A percentile compares a stretch with the other conserved stretches of the same genome.
Evolutionary conservation across 2,797 vertebrate genomes (phyloP).

Genomic region (Pelochelys cantorii): DNA sequence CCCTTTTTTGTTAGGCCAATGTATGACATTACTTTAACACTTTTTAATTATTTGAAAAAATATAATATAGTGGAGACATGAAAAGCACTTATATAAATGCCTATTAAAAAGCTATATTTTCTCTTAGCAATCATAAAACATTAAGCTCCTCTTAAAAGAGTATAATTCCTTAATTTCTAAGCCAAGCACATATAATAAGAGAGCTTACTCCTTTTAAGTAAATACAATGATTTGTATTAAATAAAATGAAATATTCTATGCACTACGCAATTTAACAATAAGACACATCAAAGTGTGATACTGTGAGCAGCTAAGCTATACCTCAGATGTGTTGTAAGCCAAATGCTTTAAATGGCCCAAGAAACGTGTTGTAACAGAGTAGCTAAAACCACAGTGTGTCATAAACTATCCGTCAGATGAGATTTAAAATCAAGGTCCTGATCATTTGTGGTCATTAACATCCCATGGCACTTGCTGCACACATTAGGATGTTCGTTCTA

Average conservation of each 20-base stretch:
- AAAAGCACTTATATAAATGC: conserved; percentile 72
- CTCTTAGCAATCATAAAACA: conserved; percentile 78
- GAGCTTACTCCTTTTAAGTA: conserved; percentile 80
- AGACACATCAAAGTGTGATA: conserved; percentile 74
- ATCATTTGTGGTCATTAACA: conserved; percentile 14
- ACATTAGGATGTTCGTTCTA: conserved; percentile 14
- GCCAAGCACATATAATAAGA: conserved; percentile 78
- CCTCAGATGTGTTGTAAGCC: conserved; percentile 72
- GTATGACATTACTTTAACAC: conserved; percentile 56
- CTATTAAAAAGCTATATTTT: conserved; percentile 79
- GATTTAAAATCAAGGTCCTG: conserved; percentile 5
- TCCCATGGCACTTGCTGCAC: conserved; percentile 13
- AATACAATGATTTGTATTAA: conserved; percentile 79
- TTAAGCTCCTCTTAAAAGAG: conserved; percentile 85
- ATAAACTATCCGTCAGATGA: conserved; percentile 49
- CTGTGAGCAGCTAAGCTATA: conserved; percentile 56
- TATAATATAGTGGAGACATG: conserved; percentile 74
- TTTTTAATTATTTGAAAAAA: conserved; percentile 77
- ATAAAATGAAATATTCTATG: conserved; percentile 76
- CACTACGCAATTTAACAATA: conserved; percentile 73
- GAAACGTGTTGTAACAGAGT: conserved; percentile 61
- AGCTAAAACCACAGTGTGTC: conserved; percentile 53
- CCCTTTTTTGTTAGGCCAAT: conserved; percentile 55
- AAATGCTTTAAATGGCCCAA: conserved; percentile 62
- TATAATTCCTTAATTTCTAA: conserved; percentile 78